Base-by-base conservation (phyloP, 2,113 vertebrate genomes). In the Mastomys coucha region DNA sequence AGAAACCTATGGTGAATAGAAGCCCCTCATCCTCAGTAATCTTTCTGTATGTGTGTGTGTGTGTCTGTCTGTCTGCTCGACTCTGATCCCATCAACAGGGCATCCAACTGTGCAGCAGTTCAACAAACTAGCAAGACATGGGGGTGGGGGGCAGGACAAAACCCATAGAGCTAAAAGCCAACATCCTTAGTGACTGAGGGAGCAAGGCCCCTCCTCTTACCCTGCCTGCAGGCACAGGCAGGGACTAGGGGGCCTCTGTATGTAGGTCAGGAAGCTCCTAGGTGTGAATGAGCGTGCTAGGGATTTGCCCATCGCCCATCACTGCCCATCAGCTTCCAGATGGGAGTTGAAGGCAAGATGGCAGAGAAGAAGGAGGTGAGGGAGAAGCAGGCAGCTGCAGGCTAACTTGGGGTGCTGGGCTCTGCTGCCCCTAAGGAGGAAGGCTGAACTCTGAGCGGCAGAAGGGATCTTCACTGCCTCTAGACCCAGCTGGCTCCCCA, bases 401-500 rank as follows among this genome's bases (percentile, higher is more conserved):
- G 9, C 69, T 77, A n/a, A 56, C 58, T 20, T 33, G 4, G 14
- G 70, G 84, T 80, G 93, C 73, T 53, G 45, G 49, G 10, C 65
- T 7, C 5, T 42, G 73, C 76, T 26, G 69, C 45, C 2, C 5
- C 1, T 36, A 6, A 36, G n/a, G 60, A 95, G 39, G 75, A 72
- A 93, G 82, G 42, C 69, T 24, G 63, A 93, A 88, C 87, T 80
- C 69, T 45, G 75, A 5, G 45, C 45, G 45, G 45, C 45, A 45
- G 45, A 45, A 45, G 45, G 45, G 45, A 45, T 45, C 45, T 45
- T 45, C 76, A 84, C 94, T 94, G 91, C 69, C 88, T 91, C 84
- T 77, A 80, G 67, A 96, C 92, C 89, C 92, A 85, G 89, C 97
- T 96, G 89, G 81, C 88, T 97, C 36, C 53, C 86, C 94, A 19